Evolutionary conservation across 2,113 vertebrate genomes (phyloP).

Genomic region (Grantiella picta): DNA sequence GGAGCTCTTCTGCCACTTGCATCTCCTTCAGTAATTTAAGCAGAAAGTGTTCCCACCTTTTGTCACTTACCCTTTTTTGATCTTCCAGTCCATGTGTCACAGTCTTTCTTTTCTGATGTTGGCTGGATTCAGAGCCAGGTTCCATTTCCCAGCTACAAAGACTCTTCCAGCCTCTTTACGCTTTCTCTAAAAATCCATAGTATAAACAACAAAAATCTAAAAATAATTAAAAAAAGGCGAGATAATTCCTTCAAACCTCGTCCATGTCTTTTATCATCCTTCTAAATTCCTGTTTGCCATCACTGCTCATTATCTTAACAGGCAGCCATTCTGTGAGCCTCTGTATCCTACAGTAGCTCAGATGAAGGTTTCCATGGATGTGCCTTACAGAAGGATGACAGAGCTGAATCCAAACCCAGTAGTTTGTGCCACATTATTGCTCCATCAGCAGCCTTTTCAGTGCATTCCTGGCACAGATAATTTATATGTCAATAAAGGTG

Average conservation of each 20-base stretch:
- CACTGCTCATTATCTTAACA: constrained; percentile 11
- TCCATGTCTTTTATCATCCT: constrained; percentile 52
- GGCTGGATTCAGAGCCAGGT: constrained; percentile 82
- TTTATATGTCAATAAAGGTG: constrained; percentile 76
- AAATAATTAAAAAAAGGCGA: background rate
- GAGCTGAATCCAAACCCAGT: constrained; percentile 60
- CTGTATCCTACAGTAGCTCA: constrained; percentile 53
- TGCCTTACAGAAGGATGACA: constrained; percentile 59
- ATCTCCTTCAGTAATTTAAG: background rate
- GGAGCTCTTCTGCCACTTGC: background rate
- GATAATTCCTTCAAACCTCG: constrained; percentile 55
- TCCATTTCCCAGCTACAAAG: constrained; percentile 86
- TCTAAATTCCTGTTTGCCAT: constrained; percentile 37
- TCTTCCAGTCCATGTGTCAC: constrained; percentile 93
- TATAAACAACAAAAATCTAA: constrained; percentile 22
- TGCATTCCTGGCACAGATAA: constrained; percentile 71
- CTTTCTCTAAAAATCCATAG: constrained; percentile 69
- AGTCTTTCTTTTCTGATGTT: constrained; percentile 86
- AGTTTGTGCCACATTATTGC: constrained; percentile 69
- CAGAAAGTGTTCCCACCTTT: background rate
- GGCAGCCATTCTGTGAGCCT: constrained; percentile 38
- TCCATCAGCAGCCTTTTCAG: constrained; percentile 65
- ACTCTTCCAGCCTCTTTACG: constrained; percentile 44
- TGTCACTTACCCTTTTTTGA: constrained; percentile 92
- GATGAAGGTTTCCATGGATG: constrained; percentile 47